Base-by-base conservation (phyloP, 2,797 vertebrate species). In the Aplochiton taeniatus region DNA sequence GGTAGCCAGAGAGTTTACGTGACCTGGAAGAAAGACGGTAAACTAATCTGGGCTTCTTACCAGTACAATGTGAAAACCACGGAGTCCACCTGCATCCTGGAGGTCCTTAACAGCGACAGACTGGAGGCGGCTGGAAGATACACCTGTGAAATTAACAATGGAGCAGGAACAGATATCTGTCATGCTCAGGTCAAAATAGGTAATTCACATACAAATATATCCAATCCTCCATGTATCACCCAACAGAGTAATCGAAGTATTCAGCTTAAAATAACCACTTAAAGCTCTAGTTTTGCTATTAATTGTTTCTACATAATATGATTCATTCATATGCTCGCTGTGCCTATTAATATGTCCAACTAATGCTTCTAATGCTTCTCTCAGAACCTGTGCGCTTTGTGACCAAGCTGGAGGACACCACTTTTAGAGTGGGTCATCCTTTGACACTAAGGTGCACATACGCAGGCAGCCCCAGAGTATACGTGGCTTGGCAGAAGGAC, bases 1-100 rank as follows among this genome's bases (percentile, higher is more conserved):
- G 95, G 95, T 73, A 85, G 92, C 72, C 92, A 93, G 74, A 93
- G 92, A 65, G 91, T 96, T 72, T 73, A 86, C 48, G 91, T 95
- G 77, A 91, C 88, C 0, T 97, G 96, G 95, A 93, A 90, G 65
- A 97, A 97, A 85, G 94, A 97, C 50, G 89, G 91, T 63, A 95
- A 93, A 67, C 91, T 95, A 69, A 94, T 98, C 51, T 94, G 93
- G 82, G 93, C 94, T 0, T 90, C 84, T 4, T 88, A 89, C 54
- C 68, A 82, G 77, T 88, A 89, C 20, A 89, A 85, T 18, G 83
- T 89, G 14, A 83, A 45, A 71, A 80, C 85, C 0, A 82, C 77
- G 0, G 78, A 78, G 10, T 84, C 82, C 0, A 51, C 69, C 59
- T 95, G 94, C 80, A 85, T 93, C 64, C 86, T 97, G 79, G 94